Base-by-base conservation (phyloP, 2,113 vertebrate genomes). In the Myotis davidii region DNA sequence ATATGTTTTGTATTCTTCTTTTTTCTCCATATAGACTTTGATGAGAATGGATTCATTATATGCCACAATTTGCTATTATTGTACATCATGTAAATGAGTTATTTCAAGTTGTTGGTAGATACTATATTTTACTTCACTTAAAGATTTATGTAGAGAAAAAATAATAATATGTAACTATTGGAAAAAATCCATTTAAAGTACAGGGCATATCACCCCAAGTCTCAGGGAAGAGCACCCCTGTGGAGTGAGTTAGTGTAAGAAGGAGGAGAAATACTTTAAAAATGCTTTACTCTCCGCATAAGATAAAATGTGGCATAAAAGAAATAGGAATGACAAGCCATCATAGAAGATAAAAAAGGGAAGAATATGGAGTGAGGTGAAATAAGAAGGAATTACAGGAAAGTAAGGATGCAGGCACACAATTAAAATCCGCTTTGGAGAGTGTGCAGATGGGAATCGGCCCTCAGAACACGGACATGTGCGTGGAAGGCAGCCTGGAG, bases 1-100 rank as follows among this genome's bases (percentile, higher is more conserved):
- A 94, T 97, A 87, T 94, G 94, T 90, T 97, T 97, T 92, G 94
- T 97, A 95, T 96, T 96, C 82, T 96, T 92, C 96, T 95, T 96
- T 95, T 95, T 96, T 95, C 96, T 95, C 92, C 87, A 76, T 91
- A 94, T 79, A 95, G 85, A 88, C 95, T 96, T 96, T 95, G 94
- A 96, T 95, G 85, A 97, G 96, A 97, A 96, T 74, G 73, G 96
- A 90, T 94, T 96, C 92, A 94, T 97, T 94, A 85, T 95, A 90
- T 88, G 78, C 85, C 81, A 20, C 96, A 95, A 95, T 96, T 96
- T 95, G 72, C 96, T 96, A 61, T 97, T 96, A 95, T 94, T 96
- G 81, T 52, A 73, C 94, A 89, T 92, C 90, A 92, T 88, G 88
- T 96, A 96, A 96, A 96, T 94, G 94, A 96, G 96, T 96, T 94